phyloP scores from a whole-genome alignment of 2,888 invertebrate genomes.

The Acrocyrtus sp. region DNA sequence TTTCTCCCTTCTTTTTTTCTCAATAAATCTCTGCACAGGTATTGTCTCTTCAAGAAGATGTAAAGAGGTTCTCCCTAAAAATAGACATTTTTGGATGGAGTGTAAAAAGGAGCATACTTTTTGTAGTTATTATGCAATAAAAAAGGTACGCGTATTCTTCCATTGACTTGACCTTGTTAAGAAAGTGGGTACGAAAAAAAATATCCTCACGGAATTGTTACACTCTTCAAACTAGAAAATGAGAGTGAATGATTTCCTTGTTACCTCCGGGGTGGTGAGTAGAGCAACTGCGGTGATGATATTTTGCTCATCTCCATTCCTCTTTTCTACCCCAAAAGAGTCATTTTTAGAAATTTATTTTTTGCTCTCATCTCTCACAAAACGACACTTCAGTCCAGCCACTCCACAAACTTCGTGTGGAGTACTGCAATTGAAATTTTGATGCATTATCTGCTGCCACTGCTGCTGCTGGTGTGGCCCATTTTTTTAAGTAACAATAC shows the following conservation, averaged over 20 bases:
- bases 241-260: constrained; percentile 40
- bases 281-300: no score
- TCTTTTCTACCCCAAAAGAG: no score
- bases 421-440: no score
- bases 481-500: constrained; percentile 31
- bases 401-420: no score
- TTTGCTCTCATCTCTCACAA: no score
- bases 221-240: constrained; percentile 48
- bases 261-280: constrained; percentile 48
- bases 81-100: constrained; percentile 36
- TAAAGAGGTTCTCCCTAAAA: constrained; percentile 39
- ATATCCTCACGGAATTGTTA: constrained; percentile 1
- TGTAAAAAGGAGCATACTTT: no score
- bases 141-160: constrained; percentile 53
- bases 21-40: no score
- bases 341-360: no score
- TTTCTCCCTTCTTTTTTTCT: neutral
- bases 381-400: no score
- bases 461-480: constrained; percentile 40
- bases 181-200: neutral
- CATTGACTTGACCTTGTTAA: constrained; percentile 56
- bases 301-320: no score
- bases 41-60: no score
- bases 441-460: neutral
- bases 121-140: constrained; percentile 34